phyloP scores from a whole-genome alignment of 2,888 invertebrate genomes.

The Acleris laterana region DNA sequence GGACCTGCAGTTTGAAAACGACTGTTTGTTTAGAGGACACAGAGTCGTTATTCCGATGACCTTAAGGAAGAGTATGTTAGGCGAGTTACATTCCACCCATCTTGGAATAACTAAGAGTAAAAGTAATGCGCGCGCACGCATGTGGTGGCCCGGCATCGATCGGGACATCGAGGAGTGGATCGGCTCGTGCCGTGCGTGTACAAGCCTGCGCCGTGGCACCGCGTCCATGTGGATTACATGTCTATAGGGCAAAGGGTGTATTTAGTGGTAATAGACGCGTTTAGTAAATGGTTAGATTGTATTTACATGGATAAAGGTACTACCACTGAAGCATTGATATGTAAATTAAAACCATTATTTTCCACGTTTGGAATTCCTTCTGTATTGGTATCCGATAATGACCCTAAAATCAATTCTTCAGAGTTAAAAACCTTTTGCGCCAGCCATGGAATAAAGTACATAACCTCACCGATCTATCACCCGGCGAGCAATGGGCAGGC shows the following conservation, averaged over 20 bases:
- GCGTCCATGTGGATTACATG: slow-evolving; percentile 40
- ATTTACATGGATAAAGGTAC: too few relatives aligned
- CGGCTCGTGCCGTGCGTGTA: slow-evolving; percentile 12
- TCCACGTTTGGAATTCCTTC: too few relatives aligned
- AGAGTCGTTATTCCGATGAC: neutral
- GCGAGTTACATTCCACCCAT: slow-evolving; percentile 5
- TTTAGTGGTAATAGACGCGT: too few relatives aligned
- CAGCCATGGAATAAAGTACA: too few relatives aligned
- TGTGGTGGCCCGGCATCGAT: slow-evolving; percentile 45
- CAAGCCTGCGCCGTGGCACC: slow-evolving; percentile 38
- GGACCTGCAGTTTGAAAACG: neutral
- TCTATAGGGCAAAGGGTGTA: slow-evolving; percentile 12
- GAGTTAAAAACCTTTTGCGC: too few relatives aligned
- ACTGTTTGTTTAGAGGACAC: neutral
- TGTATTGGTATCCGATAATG: too few relatives aligned
- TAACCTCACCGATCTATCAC: too few relatives aligned
- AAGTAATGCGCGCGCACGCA: slow-evolving; percentile 38
- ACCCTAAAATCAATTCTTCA: too few relatives aligned
- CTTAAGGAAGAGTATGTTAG: neutral
- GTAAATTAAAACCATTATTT: too few relatives aligned
- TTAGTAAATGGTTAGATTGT: too few relatives aligned
- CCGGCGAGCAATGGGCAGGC: too few relatives aligned
- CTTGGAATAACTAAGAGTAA: slow-evolving; percentile 39
- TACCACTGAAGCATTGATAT: too few relatives aligned
- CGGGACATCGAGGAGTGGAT: slow-evolving; percentile 27